Evolutionary conservation across 2,113 vertebrate species (phyloP), one percentile per base, ranked within the genome.

Genomic region (Clarias macrocephalus): DNA sequence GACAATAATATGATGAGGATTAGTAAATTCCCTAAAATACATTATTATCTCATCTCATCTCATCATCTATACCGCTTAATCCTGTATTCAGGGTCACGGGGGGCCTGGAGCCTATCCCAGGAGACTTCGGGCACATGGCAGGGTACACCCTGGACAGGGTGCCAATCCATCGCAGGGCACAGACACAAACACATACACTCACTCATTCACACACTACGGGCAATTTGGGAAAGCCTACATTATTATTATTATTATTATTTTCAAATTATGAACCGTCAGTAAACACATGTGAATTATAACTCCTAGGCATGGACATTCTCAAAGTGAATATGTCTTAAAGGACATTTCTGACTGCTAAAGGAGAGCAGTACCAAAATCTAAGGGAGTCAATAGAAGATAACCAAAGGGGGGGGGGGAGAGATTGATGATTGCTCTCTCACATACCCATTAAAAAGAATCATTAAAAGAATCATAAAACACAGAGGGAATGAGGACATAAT

Each of bases 371-470:
- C 5, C 25, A 66, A n/a, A 33, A 72, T 65, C 19, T 57, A 73
- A 57, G 21, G 8, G 13, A 66, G 68, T 62, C 33, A 52, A 68
- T 54, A 57, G 5, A 66, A 59, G 52, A 60, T 25, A 54, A n/a
- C 48, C n/a, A 79, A 42, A 48, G 37, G 65, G 13, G 37, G n/a
- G 18, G 60, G 9, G 18, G 59, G 84, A 77, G 77, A 77, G 80
- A 56, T 28, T 72, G 65, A 90, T 48, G 81, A 84, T 84, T 19
- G 65, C 62, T 81, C 33, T 56, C n/a, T 56, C 28, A 52, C n/a
- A 52, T 52, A 60, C 73, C 62, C 19, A 79, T 85, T 87, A 84
- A 60, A 86, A 54, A 84, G 52, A 59, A 42, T 79, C 82, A 85
- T 86, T 80, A 59, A 84, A 75, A 83, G 18, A 60, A 21, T 79